A percentile compares a stretch with the other conserved stretches of the same genome.
Conservation (phyloP, 2,888 invertebrate species). For the Pterobdella sp. region DNA sequence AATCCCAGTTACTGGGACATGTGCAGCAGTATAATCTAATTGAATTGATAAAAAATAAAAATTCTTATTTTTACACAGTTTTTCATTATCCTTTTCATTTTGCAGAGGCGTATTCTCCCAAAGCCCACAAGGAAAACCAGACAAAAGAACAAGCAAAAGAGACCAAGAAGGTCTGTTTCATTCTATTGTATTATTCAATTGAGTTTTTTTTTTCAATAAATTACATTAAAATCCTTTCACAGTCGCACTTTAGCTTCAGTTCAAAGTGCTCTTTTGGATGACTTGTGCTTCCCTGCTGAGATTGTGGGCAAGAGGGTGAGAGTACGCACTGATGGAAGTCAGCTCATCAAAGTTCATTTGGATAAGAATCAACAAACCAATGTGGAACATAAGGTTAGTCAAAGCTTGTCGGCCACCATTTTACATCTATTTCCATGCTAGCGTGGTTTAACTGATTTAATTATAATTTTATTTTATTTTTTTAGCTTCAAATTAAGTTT, state of each 20-base stretch:
- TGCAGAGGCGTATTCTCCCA: constrained; percentile 87
- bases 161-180: constrained; percentile 60
- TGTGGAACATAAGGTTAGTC: constrained; percentile 88
- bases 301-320: constrained; percentile 96
- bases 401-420: background rate
- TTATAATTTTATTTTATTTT: no score
- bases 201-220: background rate
- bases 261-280: constrained; percentile 92
- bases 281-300: constrained; percentile 95
- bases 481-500: no score
- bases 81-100: no score
- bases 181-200: background rate
- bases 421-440: constrained; percentile 1
- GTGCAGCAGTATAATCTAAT: no score
- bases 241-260: constrained; percentile 89
- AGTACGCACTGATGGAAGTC: constrained; percentile 87
- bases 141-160: constrained; percentile 65
- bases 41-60: background rate
- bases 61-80: background rate
- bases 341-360: constrained; percentile 85
- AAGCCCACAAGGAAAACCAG: constrained; percentile 92
- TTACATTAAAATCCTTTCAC: no score
- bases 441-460: no score
- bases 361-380: constrained; percentile 96
- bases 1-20: no score